Conservation (phyloP, 2,888 invertebrate genomes). For the Hirtodrosophila alboralis region DNA sequence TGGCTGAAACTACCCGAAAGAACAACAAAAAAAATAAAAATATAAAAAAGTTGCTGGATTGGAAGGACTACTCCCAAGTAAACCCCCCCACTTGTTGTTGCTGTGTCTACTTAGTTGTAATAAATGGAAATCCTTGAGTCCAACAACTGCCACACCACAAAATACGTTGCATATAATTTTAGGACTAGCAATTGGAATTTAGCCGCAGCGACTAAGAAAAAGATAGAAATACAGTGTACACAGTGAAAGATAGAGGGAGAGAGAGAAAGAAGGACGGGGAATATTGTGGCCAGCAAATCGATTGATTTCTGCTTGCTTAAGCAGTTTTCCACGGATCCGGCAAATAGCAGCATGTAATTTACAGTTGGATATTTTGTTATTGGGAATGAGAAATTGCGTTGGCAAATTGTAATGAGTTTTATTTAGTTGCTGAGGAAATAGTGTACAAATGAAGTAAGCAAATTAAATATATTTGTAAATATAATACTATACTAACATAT, state of each 20-base stretch:
- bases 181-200: slow-evolving; percentile 61
- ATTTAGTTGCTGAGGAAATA: not conserved
- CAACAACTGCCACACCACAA: slow-evolving; percentile 47
- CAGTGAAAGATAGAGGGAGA: not conserved
- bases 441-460: not conserved
- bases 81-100: slow-evolving; percentile 54
- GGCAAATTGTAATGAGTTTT: slow-evolving; percentile 21
- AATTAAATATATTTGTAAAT: not conserved
- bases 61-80: slow-evolving; percentile 29
- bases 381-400: no score
- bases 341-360: slow-evolving; percentile 59
- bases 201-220: slow-evolving; percentile 55
- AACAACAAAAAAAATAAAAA: slow-evolving; percentile 39
- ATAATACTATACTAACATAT: no score
- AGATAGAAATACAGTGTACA: not conserved
- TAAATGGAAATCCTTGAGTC: slow-evolving; percentile 62
- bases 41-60: slow-evolving; percentile 9
- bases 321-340: slow-evolving; percentile 56
- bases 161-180: slow-evolving; percentile 70
- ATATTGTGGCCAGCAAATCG: slow-evolving; percentile 50
- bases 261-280: not conserved
- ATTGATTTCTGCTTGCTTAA: slow-evolving; percentile 75
- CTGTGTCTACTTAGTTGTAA: slow-evolving; percentile 72
- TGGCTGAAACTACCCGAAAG: slow-evolving; percentile 62
- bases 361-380: slow-evolving; percentile 37